Base-by-base conservation (phyloP, 2,113 vertebrate genomes). In the Nothocercus nigrocapillus region DNA sequence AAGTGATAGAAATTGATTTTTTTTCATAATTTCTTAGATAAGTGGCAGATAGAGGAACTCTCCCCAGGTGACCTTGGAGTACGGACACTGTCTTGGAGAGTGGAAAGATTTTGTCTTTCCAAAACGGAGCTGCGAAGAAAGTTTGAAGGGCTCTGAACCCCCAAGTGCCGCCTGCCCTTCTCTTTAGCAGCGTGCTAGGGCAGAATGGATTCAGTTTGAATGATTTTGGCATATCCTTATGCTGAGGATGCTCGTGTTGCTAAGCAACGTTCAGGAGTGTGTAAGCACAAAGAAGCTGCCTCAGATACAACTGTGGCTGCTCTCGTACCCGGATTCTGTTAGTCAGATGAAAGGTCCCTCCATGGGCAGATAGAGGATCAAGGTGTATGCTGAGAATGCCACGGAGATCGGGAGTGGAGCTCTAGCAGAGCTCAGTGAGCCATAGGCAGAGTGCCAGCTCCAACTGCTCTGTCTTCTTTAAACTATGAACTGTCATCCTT, bases 261-360 rank as follows among this genome's bases (percentile, higher is more conserved):
- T 88, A 90, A 85, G 96, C 92, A 92, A 78, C 89, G 22, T 88
- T 79, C 62, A 93, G 74, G 67, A 56, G 75, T 54, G 69, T 45
- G 84, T 77, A 77, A 91, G 75, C 64, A 80, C 69, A 40, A 34
- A 42, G 70, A 83, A 83, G 72, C 58, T 87, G 80, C 88, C 61
- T 91, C 89, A 77, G n/a, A 64, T 34, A 28, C 85, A 78, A 58
- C 68, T 38, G 36, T 51, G 61, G 47, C 61, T 73, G 18, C 56
- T 92, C 72, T 94, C 64, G 89, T 91, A 54, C 81, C 63, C 51
- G 69, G 45, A 47, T 72, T 76, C 66, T 69, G 53, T 67, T 68
- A 82, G 76, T 32, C 51, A 88, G 87, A 96, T 91, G 64, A 96
- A 95, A 95, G 87, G 40, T 94, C 58, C 66, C 86, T 89, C 30